phyloP scores from a whole-genome alignment of 2,113 vertebrate genomes.

The Pycnonotus jocosus region DNA sequence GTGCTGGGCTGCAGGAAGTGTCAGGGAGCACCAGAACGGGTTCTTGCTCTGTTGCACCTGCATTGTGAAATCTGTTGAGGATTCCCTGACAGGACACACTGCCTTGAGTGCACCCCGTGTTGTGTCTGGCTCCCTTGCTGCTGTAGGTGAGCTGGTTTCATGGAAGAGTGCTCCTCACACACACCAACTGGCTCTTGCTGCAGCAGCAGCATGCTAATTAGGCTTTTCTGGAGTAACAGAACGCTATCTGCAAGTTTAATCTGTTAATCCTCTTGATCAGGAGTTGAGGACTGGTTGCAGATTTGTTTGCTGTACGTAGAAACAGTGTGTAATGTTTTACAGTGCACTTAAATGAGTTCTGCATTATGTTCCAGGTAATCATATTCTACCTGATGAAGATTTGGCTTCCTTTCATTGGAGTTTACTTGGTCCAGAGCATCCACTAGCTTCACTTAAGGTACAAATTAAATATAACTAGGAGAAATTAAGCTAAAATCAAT shows the following conservation, averaged over 20 bases:
- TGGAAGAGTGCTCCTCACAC: background rate
- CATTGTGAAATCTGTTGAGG: background rate
- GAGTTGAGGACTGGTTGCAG: background rate
- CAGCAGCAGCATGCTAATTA: background rate
- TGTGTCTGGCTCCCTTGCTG: background rate
- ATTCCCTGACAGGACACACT: background rate
- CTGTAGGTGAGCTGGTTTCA: background rate
- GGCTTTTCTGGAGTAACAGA: background rate
- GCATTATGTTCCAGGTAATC: slow-evolving; percentile 83
- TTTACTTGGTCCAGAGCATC: slow-evolving; percentile 95
- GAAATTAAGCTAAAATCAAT: background rate
- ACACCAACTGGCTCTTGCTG: background rate
- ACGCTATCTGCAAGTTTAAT: background rate
- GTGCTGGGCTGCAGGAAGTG: background rate
- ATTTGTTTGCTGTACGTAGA: background rate
- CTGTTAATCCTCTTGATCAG: background rate
- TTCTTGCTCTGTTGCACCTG: background rate
- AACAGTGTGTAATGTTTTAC: background rate
- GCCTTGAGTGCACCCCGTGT: background rate
- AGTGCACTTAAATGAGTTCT: slow-evolving; percentile 1
- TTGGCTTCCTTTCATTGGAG: slow-evolving; percentile 98
- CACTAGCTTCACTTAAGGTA: slow-evolving; percentile 96
- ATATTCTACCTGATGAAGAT: slow-evolving; percentile 98
- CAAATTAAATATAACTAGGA: background rate
- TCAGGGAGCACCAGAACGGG: fast-evolving